A percentile compares a stretch with the other conserved stretches of the same genome.
Evolutionary conservation across 2,888 invertebrate genomes (phyloP).

Genomic region (Resseliella maxima): DNA sequence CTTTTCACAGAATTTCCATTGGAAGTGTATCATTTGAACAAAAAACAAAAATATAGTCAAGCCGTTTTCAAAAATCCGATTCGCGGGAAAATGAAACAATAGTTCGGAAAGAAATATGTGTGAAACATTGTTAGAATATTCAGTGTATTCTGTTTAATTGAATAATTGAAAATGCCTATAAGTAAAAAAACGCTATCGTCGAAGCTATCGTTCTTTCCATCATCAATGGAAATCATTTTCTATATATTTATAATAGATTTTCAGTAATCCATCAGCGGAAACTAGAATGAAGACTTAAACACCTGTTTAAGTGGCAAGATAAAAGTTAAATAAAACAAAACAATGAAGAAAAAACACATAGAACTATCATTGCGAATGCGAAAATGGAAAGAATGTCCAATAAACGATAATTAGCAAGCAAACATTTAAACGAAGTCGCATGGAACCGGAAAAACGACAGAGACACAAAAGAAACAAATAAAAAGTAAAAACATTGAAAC

Average conservation of each 20-base stretch:
- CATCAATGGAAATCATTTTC: constrained; percentile 22
- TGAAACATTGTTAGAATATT: constrained; percentile 1
- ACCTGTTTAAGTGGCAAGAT: background rate
- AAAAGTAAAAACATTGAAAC: constrained; percentile 15
- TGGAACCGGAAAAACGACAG: background rate
- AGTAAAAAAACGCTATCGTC: background rate
- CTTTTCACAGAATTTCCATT: constrained; percentile 3
- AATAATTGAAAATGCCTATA: constrained; percentile 32
- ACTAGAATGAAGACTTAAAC: background rate
- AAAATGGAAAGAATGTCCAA: constrained; percentile 30
- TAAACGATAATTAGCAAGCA: constrained; percentile 11
- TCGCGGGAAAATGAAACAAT: constrained; percentile 4
- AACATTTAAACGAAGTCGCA: background rate
- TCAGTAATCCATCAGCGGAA: background rate
- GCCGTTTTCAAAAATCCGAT: background rate
- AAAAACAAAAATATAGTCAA: background rate
- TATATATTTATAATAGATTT: background rate
- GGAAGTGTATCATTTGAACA: background rate
- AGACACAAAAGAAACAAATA: constrained; percentile 1
- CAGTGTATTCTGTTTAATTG: background rate
- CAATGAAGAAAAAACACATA: background rate
- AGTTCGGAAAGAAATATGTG: background rate
- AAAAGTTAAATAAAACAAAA: background rate
- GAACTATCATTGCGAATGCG: background rate
- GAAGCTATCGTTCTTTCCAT: background rate